Base-by-base conservation (phyloP, 2,797 vertebrate genomes). In the Melanotaenia parkinsoni region DNA sequence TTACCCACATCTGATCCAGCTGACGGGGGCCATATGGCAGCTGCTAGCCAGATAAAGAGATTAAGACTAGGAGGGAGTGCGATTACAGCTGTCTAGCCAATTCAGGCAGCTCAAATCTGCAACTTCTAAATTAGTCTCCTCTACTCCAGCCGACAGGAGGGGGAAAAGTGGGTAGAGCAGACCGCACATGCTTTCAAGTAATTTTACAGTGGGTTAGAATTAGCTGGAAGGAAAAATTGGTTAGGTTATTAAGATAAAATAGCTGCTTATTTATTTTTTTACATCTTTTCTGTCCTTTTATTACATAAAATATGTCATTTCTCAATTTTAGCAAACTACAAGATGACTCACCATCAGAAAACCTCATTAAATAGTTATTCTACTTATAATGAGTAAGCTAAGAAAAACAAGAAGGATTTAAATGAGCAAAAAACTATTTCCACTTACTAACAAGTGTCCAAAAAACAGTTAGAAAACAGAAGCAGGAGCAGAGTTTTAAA, bases 61-160 rank as follows among this genome's bases (percentile, higher is more conserved):
- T 99, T 99, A 99, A 98, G 98, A 99, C 97, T 95, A 97, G 97
- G 96, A 98, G 96, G 96, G 96, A 97, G 97, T 98, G 97, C 96
- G 97, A 98, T 99, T 99, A 99, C 98, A 99, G 98, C 98, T 99
- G 98, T 99, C 98, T 99, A 97, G 98, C 98, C 98, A 99, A 99
- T 99, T 99, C 98, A 97, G 96, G 96, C 96, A 96, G 97, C 97
- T 97, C 97, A 96, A 96, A 97, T 97, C 98, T 98, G 97, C 97
- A 99, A 98, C 96, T 98, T 97, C 98, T 98, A 99, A 99, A 99
- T 99, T 99, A 98, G 98, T 98, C 96, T 91, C 96, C 94, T 92
- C 88, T 70, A 88, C 89, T 91, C 94, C 95, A 95, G 96, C 90
- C 75, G 84, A 83, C 90, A 86, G 87, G 79, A 91, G 86, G 82